Percentiles rank a stretch among this genome's conserved stretches.
These are phyloP conservation scores for Philonicus albiceps DNA, from an alignment of 2,888 invertebrate genomes.

Conservation along the genomic window DNA sequence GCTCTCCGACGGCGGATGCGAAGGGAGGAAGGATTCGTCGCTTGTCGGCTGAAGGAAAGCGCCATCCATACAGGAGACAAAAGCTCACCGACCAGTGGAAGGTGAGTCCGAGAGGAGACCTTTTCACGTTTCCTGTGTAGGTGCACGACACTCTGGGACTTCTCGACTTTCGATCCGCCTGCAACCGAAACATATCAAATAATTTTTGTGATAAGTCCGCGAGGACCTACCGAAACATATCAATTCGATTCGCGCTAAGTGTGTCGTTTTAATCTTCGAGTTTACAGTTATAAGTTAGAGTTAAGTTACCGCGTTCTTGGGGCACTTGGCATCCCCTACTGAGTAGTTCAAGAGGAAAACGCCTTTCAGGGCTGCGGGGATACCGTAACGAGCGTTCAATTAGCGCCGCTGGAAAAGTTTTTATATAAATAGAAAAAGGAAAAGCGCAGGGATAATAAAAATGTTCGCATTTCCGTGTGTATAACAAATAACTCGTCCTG, in stretches of 20 bases:
- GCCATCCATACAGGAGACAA: neutral
- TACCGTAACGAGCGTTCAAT: neutral
- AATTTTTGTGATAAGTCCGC: constrained; percentile 36
- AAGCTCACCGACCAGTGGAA: neutral
- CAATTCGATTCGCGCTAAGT: neutral
- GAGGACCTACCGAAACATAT: constrained; percentile 40
- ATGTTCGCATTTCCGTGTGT: constrained; percentile 23
- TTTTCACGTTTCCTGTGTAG: constrained; percentile 32
- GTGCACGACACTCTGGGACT: constrained; percentile 42
- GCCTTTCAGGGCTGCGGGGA: neutral
- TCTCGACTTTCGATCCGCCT: constrained; percentile 47
- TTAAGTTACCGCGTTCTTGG: neutral
- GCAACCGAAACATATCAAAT: constrained; percentile 47
- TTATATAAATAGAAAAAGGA: neutral
- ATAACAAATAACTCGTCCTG: neutral
- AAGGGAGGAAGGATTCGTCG: neutral
- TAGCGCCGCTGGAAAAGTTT: neutral
- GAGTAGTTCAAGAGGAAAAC: no score
- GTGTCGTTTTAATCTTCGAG: neutral
- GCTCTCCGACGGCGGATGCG: neutral
- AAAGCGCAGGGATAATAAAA: neutral
- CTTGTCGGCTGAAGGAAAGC: neutral
- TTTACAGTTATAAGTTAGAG: neutral
- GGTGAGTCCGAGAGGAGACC: neutral
- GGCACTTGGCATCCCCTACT: no score